Evolutionary conservation across 2,888 invertebrate species (phyloP).

Genomic region (Hirudinaria manillensis): DNA sequence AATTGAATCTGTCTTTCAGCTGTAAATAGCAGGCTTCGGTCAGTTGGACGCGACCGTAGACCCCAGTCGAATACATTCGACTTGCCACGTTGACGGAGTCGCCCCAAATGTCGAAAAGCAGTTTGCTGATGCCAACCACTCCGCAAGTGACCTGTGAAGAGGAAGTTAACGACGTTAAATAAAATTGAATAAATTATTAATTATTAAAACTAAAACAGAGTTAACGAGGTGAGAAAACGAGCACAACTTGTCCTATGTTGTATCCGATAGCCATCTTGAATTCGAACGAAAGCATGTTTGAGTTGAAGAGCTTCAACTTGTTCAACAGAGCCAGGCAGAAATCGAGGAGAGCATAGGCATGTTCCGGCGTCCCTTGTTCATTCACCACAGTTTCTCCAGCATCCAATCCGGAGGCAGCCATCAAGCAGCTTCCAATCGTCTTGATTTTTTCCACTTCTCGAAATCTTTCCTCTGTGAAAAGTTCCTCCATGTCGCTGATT

Average conservation of each 20-base stretch:
- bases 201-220: background rate
- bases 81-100: conserved; percentile 95
- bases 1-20: conserved; percentile 71
- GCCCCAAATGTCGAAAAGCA: conserved; percentile 97
- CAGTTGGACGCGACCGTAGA: conserved; percentile 62
- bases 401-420: conserved; percentile 93
- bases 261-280: conserved; percentile 66
- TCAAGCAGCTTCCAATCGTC: conserved; percentile 88
- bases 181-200: background rate
- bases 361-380: background rate
- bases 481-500: conserved; percentile 89
- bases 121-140: conserved; percentile 86
- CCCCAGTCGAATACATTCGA: conserved; percentile 92
- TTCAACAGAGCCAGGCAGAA: conserved; percentile 84
- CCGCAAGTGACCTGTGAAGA: conserved; percentile 73
- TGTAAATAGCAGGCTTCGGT: conserved; percentile 55
- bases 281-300: conserved; percentile 53
- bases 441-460: conserved; percentile 91
- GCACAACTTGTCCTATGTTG: conserved; percentile 73
- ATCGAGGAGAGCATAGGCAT: conserved; percentile 78
- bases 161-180: background rate
- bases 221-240: background rate
- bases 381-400: conserved; percentile 48
- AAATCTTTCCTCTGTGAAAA: conserved; percentile 73
- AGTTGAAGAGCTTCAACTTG: conserved; percentile 51